Base-by-base conservation (phyloP, 2,888 invertebrate species). In the Calliopum simillimum region DNA sequence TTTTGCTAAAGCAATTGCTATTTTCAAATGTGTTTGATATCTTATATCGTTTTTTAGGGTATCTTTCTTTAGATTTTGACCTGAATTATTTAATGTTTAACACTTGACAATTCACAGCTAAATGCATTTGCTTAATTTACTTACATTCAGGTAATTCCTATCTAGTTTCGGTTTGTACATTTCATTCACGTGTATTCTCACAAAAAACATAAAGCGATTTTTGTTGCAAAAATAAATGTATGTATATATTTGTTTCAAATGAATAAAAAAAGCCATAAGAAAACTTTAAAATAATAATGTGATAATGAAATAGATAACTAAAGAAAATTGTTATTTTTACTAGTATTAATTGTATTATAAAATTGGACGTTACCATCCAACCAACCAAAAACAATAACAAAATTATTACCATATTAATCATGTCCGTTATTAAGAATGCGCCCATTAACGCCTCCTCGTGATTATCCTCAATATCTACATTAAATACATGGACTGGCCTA, bases 371-470 rank as follows among this genome's bases (percentile, higher is more conserved):
- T 33, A 44, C 12, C 47, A 43, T 47, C n/a, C n/a, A n/a, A n/a
- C n/a, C n/a, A 43, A 44, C 13, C 53, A 49, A 46, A 25, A 61
- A 13, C 61, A 21, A 67, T 55, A 51, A 41, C 51, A 65, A 59
- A 58, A 59, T 33, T 49, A 55, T 85, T 89, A 95, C 94, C 92
- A 94, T 92, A 69, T 93, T 91, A 76, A 97, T 95, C 88, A 99
- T 91, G 87, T 99, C 98, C 87, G 96, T 96, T 76, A 99, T 98
- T 78, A 98, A 89, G 88, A 99, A 98, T 46, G 99, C 99, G 76
- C 99, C 99, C 82, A 99, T 93, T 3, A 99, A 97, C 1, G 99
- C 99, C 87, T 99, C 99, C 86, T 99, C 99, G 77, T 99, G 97
- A 87, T 99, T 99, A 88, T 99, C 99, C 85, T 97, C 97, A 79